Percentiles rank a stretch among this genome's conserved stretches.
These are phyloP conservation scores for Sciaenops ocellatus DNA, from an alignment of 2,797 vertebrate species.

Conservation along the genomic window DNA sequence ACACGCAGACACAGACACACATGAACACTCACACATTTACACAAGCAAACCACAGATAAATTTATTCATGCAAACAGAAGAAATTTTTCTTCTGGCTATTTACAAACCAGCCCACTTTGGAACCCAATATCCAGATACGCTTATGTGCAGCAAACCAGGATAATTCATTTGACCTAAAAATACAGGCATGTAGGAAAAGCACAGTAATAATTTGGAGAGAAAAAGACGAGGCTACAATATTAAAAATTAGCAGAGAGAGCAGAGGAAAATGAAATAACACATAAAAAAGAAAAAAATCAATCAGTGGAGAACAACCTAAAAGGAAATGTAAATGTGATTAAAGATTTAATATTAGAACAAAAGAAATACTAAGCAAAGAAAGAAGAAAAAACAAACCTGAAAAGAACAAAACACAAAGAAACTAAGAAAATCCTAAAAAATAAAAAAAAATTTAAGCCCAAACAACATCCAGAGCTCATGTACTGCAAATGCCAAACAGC, in stretches of 20 bases:
- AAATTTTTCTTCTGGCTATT: conserved; percentile 74
- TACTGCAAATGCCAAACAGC: conserved; percentile 17
- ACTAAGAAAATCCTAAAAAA: background rate
- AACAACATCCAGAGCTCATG: conserved; percentile 33
- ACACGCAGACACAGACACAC: conserved; percentile 64
- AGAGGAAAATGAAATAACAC: conserved; percentile 18
- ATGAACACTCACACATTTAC: conserved; percentile 48
- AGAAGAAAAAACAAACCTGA: background rate
- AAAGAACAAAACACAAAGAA: conserved; percentile 6
- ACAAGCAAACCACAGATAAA: conserved; percentile 48
- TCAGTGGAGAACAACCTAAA: conserved; percentile 5
- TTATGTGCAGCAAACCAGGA: conserved; percentile 65
- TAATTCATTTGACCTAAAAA: conserved; percentile 72
- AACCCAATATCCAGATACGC: conserved; percentile 63
- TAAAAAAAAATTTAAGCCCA: conserved; percentile 3
- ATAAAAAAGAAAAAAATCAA: conserved; percentile 16
- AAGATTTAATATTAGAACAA: conserved; percentile 21
- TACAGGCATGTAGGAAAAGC: conserved; percentile 44
- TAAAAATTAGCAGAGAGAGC: conserved; percentile 24
- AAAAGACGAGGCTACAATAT: conserved; percentile 40
- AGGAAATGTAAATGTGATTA: conserved; percentile 12
- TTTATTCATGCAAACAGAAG: conserved; percentile 68
- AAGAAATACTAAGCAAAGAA: conserved; percentile 1
- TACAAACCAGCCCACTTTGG: conserved; percentile 67
- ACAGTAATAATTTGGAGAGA: conserved; percentile 54